These are phyloP conservation scores for Paedocypris micromegethes DNA, from an alignment of 2,797 vertebrate species.

Conservation along the genomic window DNA sequence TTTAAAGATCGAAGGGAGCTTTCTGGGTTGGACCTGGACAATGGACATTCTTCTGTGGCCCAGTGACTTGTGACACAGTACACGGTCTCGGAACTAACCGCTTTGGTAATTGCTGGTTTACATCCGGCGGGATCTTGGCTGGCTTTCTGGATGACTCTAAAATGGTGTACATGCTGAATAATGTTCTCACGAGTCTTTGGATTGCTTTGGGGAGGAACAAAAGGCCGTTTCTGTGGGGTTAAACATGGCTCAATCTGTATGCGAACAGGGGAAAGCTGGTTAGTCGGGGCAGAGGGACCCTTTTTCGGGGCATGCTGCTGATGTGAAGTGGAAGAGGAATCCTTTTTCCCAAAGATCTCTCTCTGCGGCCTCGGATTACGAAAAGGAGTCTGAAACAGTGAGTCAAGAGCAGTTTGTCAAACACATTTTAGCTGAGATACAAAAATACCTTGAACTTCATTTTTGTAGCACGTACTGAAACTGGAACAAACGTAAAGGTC, in stretches of 20 bases:
- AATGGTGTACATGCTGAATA: conserved; percentile 55
- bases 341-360: conserved; percentile 58
- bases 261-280: conserved; percentile 36
- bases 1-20: neutral
- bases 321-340: conserved; percentile 47
- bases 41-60: neutral
- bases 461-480: no score
- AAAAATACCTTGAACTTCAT: neutral
- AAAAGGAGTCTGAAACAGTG: conserved; percentile 59
- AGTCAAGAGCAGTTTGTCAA: conserved; percentile 58
- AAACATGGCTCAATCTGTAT: conserved; percentile 22
- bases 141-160: conserved; percentile 46
- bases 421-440: conserved; percentile 1
- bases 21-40: conserved; percentile 49
- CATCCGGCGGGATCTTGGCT: conserved; percentile 20
- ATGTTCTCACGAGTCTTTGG: conserved; percentile 48
- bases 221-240: conserved; percentile 31
- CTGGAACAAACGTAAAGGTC: no score
- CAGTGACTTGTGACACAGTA: neutral
- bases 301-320: conserved; percentile 44
- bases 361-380: conserved; percentile 52
- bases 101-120: conserved; percentile 38
- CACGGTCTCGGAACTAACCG: conserved; percentile 53
- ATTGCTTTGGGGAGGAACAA: conserved; percentile 44
- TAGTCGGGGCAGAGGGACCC: conserved; percentile 42